These are phyloP conservation scores for Elachura formosa DNA, from an alignment of 2,113 vertebrate species.

Conservation along the genomic window DNA sequence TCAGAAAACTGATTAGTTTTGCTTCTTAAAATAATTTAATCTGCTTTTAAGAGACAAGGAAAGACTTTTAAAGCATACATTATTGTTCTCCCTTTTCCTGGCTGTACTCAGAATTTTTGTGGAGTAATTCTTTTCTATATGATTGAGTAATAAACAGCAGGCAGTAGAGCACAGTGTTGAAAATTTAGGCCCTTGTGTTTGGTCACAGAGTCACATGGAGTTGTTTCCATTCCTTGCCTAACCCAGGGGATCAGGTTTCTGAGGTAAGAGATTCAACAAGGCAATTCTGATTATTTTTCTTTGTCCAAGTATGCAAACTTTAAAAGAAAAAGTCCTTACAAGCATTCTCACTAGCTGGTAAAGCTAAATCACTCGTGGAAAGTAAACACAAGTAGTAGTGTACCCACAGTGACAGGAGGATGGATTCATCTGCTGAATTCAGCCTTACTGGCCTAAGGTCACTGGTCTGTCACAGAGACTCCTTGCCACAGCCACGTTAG, in stretches of 20 bases:
- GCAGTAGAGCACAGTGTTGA: not conserved
- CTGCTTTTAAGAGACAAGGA: not conserved
- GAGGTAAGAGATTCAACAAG: not conserved
- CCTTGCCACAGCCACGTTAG: not conserved
- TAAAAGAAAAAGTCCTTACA: not conserved
- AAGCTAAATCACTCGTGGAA: not conserved
- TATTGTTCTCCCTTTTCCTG: not conserved
- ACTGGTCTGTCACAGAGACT: not conserved
- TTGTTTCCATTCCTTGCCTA: constrained; percentile 12
- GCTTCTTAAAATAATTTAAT: not conserved
- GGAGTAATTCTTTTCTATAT: not conserved
- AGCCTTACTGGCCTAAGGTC: not conserved
- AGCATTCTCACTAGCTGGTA: not conserved
- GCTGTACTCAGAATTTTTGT: not conserved
- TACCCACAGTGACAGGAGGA: not conserved
- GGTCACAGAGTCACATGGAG: not conserved
- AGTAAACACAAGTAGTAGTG: not conserved
- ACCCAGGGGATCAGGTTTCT: not conserved
- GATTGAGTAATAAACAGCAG: not conserved
- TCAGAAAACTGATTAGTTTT: not conserved
- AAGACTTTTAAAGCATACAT: not conserved
- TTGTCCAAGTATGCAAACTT: not conserved
- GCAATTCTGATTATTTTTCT: constrained; percentile 18
- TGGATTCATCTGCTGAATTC: not conserved
- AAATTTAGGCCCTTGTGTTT: not conserved